Conservation (phyloP, 2,888 invertebrate species). For the Didymodactylos carnosus region DNA sequence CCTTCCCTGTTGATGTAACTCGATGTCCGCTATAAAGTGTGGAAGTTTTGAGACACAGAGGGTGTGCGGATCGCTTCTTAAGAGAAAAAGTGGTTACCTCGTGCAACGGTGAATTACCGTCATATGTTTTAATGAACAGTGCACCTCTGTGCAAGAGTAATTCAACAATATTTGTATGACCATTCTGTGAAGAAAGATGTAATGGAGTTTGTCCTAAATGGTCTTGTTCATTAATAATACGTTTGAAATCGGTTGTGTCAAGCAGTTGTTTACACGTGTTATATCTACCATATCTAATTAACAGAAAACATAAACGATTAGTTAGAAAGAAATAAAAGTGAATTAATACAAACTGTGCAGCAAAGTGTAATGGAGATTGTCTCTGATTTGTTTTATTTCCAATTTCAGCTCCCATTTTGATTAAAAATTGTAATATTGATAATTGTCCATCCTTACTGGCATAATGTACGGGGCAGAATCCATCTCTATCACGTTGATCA, state of each 20-base stretch:
- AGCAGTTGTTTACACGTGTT: slow-evolving; percentile 10
- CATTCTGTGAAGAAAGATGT: slow-evolving; percentile 61
- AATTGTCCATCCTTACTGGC: slow-evolving; percentile 67
- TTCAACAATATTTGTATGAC: slow-evolving; percentile 63
- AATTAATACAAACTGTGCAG: slow-evolving; percentile 57
- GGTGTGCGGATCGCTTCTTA: too few species aligned
- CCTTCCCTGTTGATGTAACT: too few species aligned
- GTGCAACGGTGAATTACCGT: slow-evolving; percentile 61
- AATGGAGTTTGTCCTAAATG: slow-evolving; percentile 44
- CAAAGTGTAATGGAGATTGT: slow-evolving; percentile 68
- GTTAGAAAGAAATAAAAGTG: too few species aligned
- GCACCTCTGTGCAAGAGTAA: slow-evolving; percentile 62
- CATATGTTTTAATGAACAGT: slow-evolving; percentile 44
- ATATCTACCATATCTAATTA: slow-evolving; percentile 1
- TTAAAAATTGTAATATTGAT: slow-evolving; percentile 48
- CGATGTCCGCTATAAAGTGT: too few species aligned
- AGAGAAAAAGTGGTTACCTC: too few species aligned
- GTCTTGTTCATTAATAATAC: slow-evolving; percentile 13
- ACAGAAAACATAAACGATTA: slow-evolving; percentile 7
- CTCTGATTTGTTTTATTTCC: slow-evolving; percentile 68
- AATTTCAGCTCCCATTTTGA: slow-evolving; percentile 48
- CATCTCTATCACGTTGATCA: slow-evolving; percentile 60
- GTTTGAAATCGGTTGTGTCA: neutral
- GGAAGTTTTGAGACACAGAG: too few species aligned
- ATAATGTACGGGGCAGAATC: slow-evolving; percentile 68